Evolutionary conservation across 2,888 invertebrate species (phyloP).

Genomic region (Oscheius sp.): DNA sequence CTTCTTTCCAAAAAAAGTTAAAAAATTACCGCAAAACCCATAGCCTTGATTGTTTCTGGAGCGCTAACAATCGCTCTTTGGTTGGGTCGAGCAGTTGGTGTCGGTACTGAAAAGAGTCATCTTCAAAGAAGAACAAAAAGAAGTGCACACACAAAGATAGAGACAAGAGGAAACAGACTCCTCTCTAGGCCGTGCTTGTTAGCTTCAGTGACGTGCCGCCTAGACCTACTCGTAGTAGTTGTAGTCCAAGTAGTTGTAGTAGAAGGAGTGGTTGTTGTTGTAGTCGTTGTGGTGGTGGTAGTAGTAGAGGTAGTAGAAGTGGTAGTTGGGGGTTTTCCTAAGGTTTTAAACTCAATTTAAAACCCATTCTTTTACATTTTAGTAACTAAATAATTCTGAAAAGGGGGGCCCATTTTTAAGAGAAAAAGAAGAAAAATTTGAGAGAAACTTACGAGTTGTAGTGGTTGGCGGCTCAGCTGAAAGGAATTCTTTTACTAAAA

Average conservation of each 20-base stretch:
- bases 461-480: constrained; percentile 30
- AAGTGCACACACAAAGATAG: not conserved
- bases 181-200: not conserved
- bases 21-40: constrained; percentile 51
- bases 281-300: constrained; percentile 4
- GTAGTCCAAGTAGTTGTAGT: constrained; percentile 40
- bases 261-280: constrained; percentile 27
- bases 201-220: not conserved
- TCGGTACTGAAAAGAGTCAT: constrained; percentile 32
- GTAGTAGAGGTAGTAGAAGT: not conserved
- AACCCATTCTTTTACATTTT: not conserved
- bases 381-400: not conserved
- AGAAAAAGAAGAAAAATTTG: not conserved
- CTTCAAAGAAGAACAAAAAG: not conserved
- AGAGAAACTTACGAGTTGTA: constrained; percentile 37
- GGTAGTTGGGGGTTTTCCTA: constrained; percentile 11
- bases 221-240: constrained; percentile 27
- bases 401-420: not conserved
- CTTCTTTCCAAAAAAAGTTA: not conserved
- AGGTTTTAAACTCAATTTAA: not conserved
- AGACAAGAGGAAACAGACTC: not conserved
- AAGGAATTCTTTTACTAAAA: not conserved
- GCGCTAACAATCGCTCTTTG: constrained; percentile 53
- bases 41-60: constrained; percentile 59
- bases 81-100: constrained; percentile 32